These are phyloP conservation scores for Tineola bisselliella DNA, from an alignment of 2,888 invertebrate species.

Conservation along the genomic window DNA sequence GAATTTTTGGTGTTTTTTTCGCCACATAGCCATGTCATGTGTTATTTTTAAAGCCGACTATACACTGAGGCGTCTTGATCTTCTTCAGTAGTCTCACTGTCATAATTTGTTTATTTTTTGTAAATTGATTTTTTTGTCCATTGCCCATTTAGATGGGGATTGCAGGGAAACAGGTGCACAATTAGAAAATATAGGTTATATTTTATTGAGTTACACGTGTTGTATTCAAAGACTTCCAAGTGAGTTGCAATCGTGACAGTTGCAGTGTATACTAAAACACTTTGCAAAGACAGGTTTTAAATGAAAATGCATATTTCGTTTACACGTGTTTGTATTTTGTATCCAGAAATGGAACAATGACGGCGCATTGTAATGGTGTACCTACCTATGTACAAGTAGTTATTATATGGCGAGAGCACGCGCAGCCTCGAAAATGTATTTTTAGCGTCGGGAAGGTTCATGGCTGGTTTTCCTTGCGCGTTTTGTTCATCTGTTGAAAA, in stretches of 20 bases:
- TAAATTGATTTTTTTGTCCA: too few relatives aligned
- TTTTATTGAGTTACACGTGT: too few relatives aligned
- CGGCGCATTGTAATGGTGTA: background rate
- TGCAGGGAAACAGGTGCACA: too few relatives aligned
- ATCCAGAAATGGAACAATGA: slow-evolving; percentile 11
- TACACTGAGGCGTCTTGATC: too few relatives aligned
- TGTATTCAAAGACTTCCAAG: too few relatives aligned
- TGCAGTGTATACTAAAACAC: background rate
- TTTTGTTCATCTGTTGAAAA: slow-evolving; percentile 22
- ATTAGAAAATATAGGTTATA: too few relatives aligned
- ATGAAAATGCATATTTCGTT: background rate
- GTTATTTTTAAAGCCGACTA: too few relatives aligned
- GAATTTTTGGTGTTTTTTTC: background rate
- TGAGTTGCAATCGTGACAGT: background rate
- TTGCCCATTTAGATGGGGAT: too few relatives aligned
- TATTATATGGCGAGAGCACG: slow-evolving; percentile 25
- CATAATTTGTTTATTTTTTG: too few relatives aligned
- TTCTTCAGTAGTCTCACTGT: too few relatives aligned
- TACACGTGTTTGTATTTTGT: background rate
- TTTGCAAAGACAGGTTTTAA: background rate
- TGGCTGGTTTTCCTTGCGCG: slow-evolving; percentile 47
- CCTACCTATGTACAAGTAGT: too few relatives aligned
- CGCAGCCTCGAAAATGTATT: slow-evolving; percentile 59
- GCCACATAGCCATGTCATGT: background rate
- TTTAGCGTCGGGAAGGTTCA: slow-evolving; percentile 60